Conservation (phyloP, 2,888 invertebrate genomes). For the Poecilobothrus nobilitatus region DNA sequence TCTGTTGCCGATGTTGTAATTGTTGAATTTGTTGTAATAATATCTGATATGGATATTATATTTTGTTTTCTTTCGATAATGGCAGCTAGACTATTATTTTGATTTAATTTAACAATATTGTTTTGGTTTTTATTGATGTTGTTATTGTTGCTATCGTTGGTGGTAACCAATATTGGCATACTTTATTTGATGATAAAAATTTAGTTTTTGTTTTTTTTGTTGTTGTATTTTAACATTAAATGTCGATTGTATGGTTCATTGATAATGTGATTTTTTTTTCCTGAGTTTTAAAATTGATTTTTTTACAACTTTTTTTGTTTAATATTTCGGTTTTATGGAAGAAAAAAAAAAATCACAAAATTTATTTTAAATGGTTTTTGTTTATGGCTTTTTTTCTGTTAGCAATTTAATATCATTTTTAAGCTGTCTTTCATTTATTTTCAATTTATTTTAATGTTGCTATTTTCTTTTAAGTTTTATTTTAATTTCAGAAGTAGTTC, state of each 20-base stretch:
- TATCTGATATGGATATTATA: neutral
- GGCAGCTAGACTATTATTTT: neutral
- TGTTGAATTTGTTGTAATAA: neutral
- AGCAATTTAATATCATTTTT: neutral
- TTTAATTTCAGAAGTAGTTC: no score
- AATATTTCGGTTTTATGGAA: neutral
- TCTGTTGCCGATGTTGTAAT: neutral
- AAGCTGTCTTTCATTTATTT: neutral
- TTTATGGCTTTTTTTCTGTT: neutral
- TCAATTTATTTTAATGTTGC: no score
- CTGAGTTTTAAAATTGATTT: neutral
- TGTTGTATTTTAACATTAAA: neutral
- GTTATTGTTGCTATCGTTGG: neutral
- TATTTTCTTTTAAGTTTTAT: no score
- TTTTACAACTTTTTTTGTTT: neutral
- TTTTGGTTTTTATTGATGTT: neutral
- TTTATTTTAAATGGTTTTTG: neutral
- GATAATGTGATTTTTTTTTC: neutral
- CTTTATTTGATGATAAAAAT: neutral
- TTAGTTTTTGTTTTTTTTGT: neutral
- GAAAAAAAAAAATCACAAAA: neutral
- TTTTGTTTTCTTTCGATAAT: neutral
- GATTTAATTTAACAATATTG: neutral
- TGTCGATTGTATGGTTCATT: constrained; percentile 1
- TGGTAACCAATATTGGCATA: neutral